These are phyloP conservation scores for Thaleichthys pacificus DNA, from an alignment of 2,797 vertebrate species.

Conservation along the genomic window DNA sequence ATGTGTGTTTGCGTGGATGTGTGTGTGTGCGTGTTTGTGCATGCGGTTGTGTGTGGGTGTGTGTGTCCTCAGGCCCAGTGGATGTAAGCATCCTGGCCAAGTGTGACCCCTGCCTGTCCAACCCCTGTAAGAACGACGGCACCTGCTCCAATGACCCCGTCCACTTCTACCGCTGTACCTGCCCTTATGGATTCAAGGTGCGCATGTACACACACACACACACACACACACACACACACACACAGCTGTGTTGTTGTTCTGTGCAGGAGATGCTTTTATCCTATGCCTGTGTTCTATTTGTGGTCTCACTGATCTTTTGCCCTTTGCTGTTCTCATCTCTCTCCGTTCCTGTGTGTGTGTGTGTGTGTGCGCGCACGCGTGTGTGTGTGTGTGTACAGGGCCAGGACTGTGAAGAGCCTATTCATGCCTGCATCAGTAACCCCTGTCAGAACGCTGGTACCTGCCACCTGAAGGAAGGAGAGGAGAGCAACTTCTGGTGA, in stretches of 20 bases:
- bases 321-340: neutral
- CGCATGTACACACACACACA: neutral
- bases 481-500: conserved; percentile 70
- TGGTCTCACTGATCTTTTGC: neutral
- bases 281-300: neutral
- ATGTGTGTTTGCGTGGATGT: conserved; percentile 10
- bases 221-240: neutral
- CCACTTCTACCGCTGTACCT: conserved; percentile 93
- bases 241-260: neutral
- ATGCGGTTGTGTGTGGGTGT: conserved; percentile 30
- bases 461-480: conserved; percentile 93
- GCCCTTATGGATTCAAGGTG: conserved; percentile 97
- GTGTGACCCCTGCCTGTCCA: conserved; percentile 94
- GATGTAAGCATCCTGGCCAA: conserved; percentile 92
- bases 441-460: conserved; percentile 91
- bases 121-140: conserved; percentile 94
- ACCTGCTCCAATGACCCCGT: conserved; percentile 94
- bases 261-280: neutral
- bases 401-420: conserved; percentile 85
- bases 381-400: neutral
- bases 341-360: neutral
- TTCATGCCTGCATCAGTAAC: conserved; percentile 94
- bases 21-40: neutral
- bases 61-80: conserved; percentile 81
- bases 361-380: neutral